Percentiles rank a stretch among this genome's conserved stretches.
These are phyloP conservation scores for Myotis planiceps DNA, from an alignment of 2,797 vertebrate genomes.

Conservation along the genomic window DNA sequence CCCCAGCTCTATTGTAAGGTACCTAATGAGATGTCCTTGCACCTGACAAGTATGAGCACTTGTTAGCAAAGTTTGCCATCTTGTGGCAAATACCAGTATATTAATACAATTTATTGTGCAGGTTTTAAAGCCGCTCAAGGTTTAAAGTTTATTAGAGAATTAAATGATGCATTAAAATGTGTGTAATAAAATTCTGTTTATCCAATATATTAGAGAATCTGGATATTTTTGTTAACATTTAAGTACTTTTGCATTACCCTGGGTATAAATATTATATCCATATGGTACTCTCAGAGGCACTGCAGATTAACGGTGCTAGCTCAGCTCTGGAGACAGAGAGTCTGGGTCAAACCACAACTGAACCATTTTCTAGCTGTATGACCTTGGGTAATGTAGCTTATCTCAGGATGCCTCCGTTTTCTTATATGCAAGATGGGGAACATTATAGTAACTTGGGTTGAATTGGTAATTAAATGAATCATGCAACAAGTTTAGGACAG, in stretches of 20 bases:
- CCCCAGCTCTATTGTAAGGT: neutral
- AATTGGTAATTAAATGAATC: neutral
- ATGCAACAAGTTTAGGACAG: neutral
- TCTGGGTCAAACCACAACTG: neutral
- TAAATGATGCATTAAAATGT: neutral
- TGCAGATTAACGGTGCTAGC: neutral
- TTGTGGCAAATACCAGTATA: constrained; percentile 79
- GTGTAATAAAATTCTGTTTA: neutral
- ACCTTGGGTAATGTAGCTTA: neutral
- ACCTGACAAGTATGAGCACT: neutral
- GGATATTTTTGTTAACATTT: neutral
- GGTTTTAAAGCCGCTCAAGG: neutral
- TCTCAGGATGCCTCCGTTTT: neutral
- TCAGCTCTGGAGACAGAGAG: neutral
- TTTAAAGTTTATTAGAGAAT: neutral
- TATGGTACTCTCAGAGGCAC: neutral
- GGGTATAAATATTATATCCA: neutral
- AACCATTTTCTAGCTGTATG: neutral
- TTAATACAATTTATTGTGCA: neutral
- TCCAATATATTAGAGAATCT: neutral
- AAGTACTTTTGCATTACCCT: neutral
- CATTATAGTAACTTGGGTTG: neutral
- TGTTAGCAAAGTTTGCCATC: constrained; percentile 85
- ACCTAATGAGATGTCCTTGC: neutral
- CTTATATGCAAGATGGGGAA: neutral